Percentiles rank a stretch among this genome's conserved stretches.
These are phyloP conservation scores for Montipora efflorescens DNA, from an alignment of 64 coral and sea anemone species.

Conservation along the genomic window DNA sequence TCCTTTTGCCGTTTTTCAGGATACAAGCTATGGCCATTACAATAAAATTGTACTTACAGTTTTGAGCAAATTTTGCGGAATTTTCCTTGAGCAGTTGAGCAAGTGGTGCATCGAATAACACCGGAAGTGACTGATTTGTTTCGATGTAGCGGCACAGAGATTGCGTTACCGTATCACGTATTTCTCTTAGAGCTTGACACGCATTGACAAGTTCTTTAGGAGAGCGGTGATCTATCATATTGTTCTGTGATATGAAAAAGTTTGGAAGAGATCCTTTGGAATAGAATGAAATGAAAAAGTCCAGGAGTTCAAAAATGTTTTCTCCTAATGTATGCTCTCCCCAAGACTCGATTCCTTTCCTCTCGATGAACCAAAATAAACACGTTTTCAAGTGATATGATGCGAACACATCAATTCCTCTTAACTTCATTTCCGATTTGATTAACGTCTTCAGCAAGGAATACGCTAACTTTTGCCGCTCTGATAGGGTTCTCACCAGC, in stretches of 20 bases:
- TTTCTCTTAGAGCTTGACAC: constrained; percentile 61
- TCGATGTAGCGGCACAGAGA: constrained; percentile 77
- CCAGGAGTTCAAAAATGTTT: constrained; percentile 68
- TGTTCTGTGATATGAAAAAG: constrained; percentile 74
- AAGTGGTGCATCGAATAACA: constrained; percentile 71
- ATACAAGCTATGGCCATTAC: constrained; percentile 75
- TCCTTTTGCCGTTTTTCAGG: constrained; percentile 36
- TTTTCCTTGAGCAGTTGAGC: constrained; percentile 43
- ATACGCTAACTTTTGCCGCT: constrained; percentile 77
- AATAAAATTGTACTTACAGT: constrained; percentile 86
- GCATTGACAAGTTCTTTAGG: constrained; percentile 40
- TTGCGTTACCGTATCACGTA: constrained; percentile 40
- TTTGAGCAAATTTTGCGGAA: constrained; percentile 55
- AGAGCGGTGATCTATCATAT: constrained; percentile 84
- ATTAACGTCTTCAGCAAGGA: constrained; percentile 77
- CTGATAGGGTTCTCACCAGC: constrained; percentile 45
- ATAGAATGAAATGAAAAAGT: constrained; percentile 77
- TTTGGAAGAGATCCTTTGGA: constrained; percentile 51
- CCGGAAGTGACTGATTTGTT: constrained; percentile 72
- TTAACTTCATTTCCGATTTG: constrained; percentile 78
- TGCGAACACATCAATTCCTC: constrained; percentile 58
- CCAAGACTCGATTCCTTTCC: constrained; percentile 30
- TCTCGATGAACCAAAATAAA: constrained; percentile 81
- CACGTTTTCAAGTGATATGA: constrained; percentile 85
- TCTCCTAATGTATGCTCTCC: constrained; percentile 30